Conservation (phyloP, 2,797 vertebrate species). For the Thripadectes ignobilis region DNA sequence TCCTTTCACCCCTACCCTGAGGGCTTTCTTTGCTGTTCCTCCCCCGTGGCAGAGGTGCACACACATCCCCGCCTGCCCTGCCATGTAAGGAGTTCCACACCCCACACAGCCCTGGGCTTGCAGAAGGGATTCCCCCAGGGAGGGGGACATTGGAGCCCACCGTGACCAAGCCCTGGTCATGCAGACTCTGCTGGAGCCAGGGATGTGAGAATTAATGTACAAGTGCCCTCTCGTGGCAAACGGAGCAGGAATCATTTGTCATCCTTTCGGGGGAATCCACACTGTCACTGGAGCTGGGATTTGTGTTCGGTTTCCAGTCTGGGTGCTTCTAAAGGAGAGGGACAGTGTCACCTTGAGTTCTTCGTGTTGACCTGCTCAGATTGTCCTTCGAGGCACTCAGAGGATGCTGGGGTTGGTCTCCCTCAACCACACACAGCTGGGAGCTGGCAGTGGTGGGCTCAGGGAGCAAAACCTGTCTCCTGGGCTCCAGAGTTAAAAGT, state of each 20-base stretch:
- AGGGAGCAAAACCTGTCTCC: neutral
- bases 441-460: neutral
- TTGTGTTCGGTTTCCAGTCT: neutral
- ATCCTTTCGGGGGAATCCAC: neutral
- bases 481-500: neutral
- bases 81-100: rapidly evolving
- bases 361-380: neutral
- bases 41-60: neutral
- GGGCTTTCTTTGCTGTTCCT: neutral
- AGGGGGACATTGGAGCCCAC: neutral
- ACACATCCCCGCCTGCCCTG: neutral
- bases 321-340: neutral
- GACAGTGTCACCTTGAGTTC: neutral
- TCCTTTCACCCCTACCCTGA: neutral
- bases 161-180: rapidly evolving
- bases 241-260: neutral
- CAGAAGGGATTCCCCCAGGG: neutral
- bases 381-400: neutral
- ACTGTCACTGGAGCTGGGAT: neutral
- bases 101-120: neutral
- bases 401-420: neutral
- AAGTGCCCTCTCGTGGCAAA: slow-evolving; percentile 26
- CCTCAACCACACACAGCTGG: neutral
- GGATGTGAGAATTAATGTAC: neutral
- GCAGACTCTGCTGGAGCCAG: neutral